phyloP scores from a whole-genome alignment of 2,113 vertebrate species.

The Cettia cetti region DNA sequence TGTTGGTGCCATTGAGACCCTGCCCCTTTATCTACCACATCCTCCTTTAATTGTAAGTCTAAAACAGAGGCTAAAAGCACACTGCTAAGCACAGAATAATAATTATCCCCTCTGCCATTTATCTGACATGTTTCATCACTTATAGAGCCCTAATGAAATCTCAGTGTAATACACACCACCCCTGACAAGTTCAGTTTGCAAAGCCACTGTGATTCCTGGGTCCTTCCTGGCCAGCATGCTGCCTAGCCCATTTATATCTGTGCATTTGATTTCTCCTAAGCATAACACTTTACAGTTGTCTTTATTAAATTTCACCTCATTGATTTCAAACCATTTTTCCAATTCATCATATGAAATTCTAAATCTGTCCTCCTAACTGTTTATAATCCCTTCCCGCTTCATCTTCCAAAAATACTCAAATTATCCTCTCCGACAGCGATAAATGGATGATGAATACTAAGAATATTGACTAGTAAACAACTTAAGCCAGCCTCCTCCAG shows the following conservation, averaged over 20 bases:
- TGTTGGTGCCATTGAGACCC: not conserved
- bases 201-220: not conserved
- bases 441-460: slow-evolving; percentile 18
- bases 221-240: not conserved
- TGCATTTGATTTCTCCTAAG: slow-evolving; percentile 40
- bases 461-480: slow-evolving; percentile 40
- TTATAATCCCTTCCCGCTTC: not conserved
- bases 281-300: not conserved
- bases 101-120: not conserved
- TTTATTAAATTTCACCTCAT: slow-evolving; percentile 52
- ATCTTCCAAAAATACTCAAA: not conserved
- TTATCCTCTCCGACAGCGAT: not conserved
- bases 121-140: not conserved
- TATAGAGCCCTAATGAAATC: not conserved
- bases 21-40: not conserved
- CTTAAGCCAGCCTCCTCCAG: slow-evolving; percentile 9
- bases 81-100: not conserved
- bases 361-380: not conserved
- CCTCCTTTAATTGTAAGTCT: not conserved
- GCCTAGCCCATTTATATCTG: not conserved
- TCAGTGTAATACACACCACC: not conserved
- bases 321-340: slow-evolving; percentile 27
- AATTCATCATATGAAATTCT: slow-evolving; percentile 42
- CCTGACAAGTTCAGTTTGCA: not conserved
- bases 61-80: not conserved